Conservation (phyloP, 1,140 invertebrate species). For the Drosophila insularis region DNA sequence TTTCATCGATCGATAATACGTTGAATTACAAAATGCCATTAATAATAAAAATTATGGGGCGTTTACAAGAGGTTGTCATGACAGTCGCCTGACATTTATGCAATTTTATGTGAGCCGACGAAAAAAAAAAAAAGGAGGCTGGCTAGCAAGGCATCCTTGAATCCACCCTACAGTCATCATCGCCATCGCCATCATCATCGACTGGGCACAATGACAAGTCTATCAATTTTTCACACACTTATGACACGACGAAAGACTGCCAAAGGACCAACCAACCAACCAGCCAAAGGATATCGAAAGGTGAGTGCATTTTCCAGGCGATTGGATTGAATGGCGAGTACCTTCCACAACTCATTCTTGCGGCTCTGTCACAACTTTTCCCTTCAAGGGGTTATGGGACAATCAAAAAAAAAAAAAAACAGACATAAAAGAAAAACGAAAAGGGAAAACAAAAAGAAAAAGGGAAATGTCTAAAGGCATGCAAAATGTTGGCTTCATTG, state of each 20-base stretch:
- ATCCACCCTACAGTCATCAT: slow-evolving; percentile 52
- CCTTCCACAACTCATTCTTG: neutral
- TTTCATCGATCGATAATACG: slow-evolving; percentile 51
- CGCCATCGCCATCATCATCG: slow-evolving; percentile 5
- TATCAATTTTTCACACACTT: slow-evolving; percentile 80
- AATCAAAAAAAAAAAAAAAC: too few relatives aligned
- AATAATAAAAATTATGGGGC: slow-evolving; percentile 80
- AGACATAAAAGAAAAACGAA: too few relatives aligned
- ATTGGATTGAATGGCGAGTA: slow-evolving; percentile 33
- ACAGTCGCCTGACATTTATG: slow-evolving; percentile 79
- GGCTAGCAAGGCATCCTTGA: slow-evolving; percentile 19
- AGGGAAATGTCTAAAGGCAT: slow-evolving; percentile 39
- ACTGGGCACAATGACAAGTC: slow-evolving; percentile 65
- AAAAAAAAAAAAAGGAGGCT: slow-evolving; percentile 30
- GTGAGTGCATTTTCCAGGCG: slow-evolving; percentile 45
- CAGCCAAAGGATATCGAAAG: slow-evolving; percentile 7
- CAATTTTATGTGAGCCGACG: slow-evolving; percentile 62
- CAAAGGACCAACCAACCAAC: slow-evolving; percentile 33
- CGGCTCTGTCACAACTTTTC: slow-evolving; percentile 37
- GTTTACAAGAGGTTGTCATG: slow-evolving; percentile 80
- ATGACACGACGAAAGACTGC: slow-evolving; percentile 61
- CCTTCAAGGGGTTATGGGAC: slow-evolving; percentile 35
- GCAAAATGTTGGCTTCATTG: slow-evolving; percentile 72
- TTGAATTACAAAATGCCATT: slow-evolving; percentile 44
- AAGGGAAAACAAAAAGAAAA: neutral